Evolutionary conservation across 2,113 vertebrate genomes (phyloP), one percentile per base, ranked within the genome.

Genomic region (Parus major): DNA sequence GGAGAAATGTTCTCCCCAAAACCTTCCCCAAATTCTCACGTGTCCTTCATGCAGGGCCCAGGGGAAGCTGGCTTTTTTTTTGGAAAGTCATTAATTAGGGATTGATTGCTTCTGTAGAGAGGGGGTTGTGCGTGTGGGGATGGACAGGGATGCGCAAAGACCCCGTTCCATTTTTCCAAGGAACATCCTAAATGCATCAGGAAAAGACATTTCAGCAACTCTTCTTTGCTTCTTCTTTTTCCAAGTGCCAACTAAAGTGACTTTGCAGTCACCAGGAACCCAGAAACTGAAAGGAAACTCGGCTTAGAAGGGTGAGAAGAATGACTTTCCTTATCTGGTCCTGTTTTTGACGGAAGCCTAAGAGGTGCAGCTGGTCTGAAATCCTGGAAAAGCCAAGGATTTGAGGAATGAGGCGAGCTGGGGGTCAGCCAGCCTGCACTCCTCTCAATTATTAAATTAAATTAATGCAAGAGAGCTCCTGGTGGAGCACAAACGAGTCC

Each of bases 401-500:
- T 39, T 4, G 27, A 46, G 78, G 61, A 86, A 82, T 4, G 6
- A 76, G 69, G 90, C 9, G 41, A 87, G 57, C 47, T 4, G 60
- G 47, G 65, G 84, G 55, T 23, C 89, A 94, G 91, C 44, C 92
- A 72, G 35, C 13, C 59, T n/a, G 77, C 82, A 39, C 83, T 81
- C 57, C 22, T 88, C 17, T 22, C 10, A 9, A 55, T 55, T 41
- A 31, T 31, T 18, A 13, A 69, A 61, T 89, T 91, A 92, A 95
- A 89, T 72, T 69, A 85, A 52, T 0, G 36, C 27, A 64, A 39
- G 75, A 70, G 69, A 60, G 56, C 88, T 86, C 86, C 71, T 87
- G 60, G 91, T 23, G 36, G 69, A 75, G 91, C 68, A 87, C 55
- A 76, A 69, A 88, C 41, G 75, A 88, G 91, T 93, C 57, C 47